Percentiles rank a stretch among this genome's conserved stretches.
These are phyloP conservation scores for Oligia fasciuncula DNA, from an alignment of 2,888 invertebrate species.

Conservation along the genomic window DNA sequence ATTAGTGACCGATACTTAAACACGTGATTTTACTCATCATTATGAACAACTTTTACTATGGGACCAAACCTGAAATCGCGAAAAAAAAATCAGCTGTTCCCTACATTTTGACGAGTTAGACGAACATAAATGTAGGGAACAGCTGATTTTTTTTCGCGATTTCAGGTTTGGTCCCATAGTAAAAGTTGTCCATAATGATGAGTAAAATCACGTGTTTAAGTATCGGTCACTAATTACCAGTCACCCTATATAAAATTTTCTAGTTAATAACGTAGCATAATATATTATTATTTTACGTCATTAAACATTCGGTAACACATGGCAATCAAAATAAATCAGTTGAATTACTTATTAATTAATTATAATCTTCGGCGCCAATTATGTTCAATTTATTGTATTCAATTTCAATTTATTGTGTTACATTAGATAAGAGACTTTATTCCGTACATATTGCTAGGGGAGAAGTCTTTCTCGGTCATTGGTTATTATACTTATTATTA, in stretches of 20 bases:
- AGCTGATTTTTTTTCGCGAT: no score
- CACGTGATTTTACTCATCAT: no score
- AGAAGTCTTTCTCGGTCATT: neutral
- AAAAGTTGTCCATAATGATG: no score
- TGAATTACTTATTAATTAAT: slow-evolving; percentile 40
- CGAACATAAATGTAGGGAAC: no score
- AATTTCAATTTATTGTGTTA: slow-evolving; percentile 42
- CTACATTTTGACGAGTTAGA: no score
- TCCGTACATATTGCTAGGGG: slow-evolving; percentile 18
- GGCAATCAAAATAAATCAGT: slow-evolving; percentile 37
- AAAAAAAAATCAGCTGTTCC: no score
- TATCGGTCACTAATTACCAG: no score
- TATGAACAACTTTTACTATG: no score
- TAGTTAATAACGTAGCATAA: neutral
- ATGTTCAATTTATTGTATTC: slow-evolving; percentile 59
- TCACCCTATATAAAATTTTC: slow-evolving; percentile 15
- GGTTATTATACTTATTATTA: neutral
- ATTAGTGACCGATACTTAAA: no score
- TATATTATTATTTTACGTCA: slow-evolving; percentile 6
- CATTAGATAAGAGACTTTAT: slow-evolving; percentile 25
- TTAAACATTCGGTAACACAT: slow-evolving; percentile 5
- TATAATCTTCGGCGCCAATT: slow-evolving; percentile 45
- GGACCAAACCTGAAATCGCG: no score
- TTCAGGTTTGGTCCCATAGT: no score
- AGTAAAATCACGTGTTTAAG: no score